These are phyloP conservation scores for Pseudococcus jackbeardsleyi DNA, from an alignment of 2,888 invertebrate species.

Conservation along the genomic window DNA sequence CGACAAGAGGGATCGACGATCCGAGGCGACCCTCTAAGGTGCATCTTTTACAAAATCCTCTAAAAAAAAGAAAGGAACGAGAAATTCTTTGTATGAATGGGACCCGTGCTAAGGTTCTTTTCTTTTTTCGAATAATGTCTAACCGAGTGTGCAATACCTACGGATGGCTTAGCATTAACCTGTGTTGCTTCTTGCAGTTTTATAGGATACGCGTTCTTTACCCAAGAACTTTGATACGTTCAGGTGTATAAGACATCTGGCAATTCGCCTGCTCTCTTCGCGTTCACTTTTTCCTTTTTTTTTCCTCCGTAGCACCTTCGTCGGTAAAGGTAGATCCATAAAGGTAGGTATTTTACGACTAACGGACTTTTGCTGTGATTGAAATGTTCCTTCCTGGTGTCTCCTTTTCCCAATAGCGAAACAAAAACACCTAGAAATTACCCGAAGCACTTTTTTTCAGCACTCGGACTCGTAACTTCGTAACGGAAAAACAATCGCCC, in stretches of 20 bases:
- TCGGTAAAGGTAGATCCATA: not conserved
- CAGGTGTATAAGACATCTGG: slow-evolving; percentile 52
- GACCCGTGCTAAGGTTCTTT: slow-evolving; percentile 57
- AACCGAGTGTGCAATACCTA: slow-evolving; percentile 60
- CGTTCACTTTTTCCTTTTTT: slow-evolving; percentile 31
- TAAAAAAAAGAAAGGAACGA: slow-evolving; percentile 53
- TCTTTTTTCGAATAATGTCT: slow-evolving; percentile 59
- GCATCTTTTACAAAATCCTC: slow-evolving; percentile 47
- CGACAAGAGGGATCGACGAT: not conserved
- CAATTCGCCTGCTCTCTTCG: not conserved
- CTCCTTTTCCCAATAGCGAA: too few species aligned
- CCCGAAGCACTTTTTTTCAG: not conserved
- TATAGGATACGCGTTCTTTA: slow-evolving; percentile 11
- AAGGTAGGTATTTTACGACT: slow-evolving; percentile 42
- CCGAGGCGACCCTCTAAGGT: slow-evolving; percentile 49
- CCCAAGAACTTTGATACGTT: slow-evolving; percentile 50
- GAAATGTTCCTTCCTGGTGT: slow-evolving; percentile 33
- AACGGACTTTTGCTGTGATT: slow-evolving; percentile 40
- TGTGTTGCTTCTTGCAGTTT: slow-evolving; percentile 61
- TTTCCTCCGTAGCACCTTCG: not conserved
- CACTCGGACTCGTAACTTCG: not conserved
- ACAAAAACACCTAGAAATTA: not conserved
- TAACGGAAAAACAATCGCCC: slow-evolving; percentile 12
- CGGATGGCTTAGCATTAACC: slow-evolving; percentile 61
- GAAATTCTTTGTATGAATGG: slow-evolving; percentile 58